Conservation (phyloP, 2,888 invertebrate genomes). For the Dryobotodes eremita region DNA sequence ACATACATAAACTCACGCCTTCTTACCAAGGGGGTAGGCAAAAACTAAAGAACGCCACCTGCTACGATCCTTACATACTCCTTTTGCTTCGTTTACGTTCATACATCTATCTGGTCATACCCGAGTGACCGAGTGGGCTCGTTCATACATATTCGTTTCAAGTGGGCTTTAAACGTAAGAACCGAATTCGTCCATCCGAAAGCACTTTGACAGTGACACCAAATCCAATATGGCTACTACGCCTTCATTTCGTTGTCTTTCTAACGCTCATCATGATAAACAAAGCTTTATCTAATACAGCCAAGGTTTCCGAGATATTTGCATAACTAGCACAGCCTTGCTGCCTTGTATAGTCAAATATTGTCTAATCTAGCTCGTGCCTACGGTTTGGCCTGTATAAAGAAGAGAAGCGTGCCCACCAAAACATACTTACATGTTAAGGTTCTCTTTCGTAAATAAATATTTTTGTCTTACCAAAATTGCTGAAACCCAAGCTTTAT, state of each 20-base stretch:
- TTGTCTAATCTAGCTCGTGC: conserved; percentile 40
- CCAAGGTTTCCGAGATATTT: conserved; percentile 67
- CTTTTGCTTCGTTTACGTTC: no score
- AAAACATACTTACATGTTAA: not conserved
- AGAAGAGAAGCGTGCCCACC: not conserved
- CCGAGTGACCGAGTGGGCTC: no score
- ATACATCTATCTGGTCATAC: no score
- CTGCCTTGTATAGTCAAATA: conserved; percentile 65
- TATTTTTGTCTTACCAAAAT: not conserved
- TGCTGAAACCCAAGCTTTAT: not conserved
- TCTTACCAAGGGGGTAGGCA: no score
- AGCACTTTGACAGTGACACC: conserved; percentile 27
- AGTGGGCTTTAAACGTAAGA: conserved; percentile 7
- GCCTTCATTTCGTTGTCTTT: conserved; percentile 48
- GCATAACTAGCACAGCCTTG: conserved; percentile 67
- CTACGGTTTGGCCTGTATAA: conserved; percentile 14
- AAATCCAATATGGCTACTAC: conserved; percentile 40
- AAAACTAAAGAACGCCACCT: no score
- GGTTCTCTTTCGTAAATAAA: not conserved
- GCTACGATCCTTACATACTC: no score
- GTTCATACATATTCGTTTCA: no score
- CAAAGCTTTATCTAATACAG: conserved; percentile 65
- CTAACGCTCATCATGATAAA: conserved; percentile 56
- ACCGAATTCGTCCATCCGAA: not conserved
- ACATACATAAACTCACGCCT: not conserved